These are phyloP conservation scores for Chrysolina haemoptera DNA, from an alignment of 2,888 invertebrate genomes.

Conservation along the genomic window DNA sequence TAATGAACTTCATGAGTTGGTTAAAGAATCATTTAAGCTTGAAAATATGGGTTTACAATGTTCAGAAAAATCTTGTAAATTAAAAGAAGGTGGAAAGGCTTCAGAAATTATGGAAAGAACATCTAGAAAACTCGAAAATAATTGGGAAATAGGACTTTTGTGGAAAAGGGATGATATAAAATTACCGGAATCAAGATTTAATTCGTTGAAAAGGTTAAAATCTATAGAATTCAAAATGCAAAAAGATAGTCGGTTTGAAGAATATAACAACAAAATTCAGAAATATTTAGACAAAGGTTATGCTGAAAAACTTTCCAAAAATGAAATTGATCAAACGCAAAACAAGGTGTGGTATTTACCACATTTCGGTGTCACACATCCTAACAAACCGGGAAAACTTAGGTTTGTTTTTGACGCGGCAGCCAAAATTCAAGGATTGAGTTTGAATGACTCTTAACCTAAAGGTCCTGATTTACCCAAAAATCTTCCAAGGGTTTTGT, in stretches of 20 bases:
- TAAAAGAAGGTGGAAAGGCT: not conserved
- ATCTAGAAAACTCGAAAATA: not conserved
- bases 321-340: not conserved
- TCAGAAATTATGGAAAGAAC: conserved; percentile 1
- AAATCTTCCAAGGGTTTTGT: not conserved
- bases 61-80: not conserved
- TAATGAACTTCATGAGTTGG: conserved; percentile 7
- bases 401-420: conserved; percentile 6
- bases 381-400: conserved; percentile 4
- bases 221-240: conserved; percentile 1
- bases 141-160: not conserved
- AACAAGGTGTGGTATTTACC: not conserved
- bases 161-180: not conserved
- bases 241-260: not conserved
- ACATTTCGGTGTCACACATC: conserved; percentile 13
- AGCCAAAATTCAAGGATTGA: not conserved
- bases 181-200: not conserved
- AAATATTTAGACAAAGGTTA: not conserved
- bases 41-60: not conserved
- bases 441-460: too few species aligned
- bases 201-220: not conserved
- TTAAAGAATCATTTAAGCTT: not conserved
- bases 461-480: not conserved
- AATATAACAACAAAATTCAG: not conserved
- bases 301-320: not conserved